Conservation (phyloP, 2,113 vertebrate species). For the Condylura cristata region DNA sequence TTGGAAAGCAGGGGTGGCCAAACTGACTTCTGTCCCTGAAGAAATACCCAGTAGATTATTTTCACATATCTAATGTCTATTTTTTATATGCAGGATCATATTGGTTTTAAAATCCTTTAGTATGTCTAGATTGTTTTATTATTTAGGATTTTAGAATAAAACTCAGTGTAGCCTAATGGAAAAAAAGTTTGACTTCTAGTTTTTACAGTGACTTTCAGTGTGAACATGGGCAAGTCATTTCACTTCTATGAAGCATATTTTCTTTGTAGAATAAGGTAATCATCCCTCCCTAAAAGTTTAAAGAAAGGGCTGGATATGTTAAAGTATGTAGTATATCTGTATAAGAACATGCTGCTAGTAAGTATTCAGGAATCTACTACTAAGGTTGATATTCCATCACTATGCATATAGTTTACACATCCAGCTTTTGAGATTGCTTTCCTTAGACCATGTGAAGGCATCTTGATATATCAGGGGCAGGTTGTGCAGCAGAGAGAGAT, state of each 20-base stretch:
- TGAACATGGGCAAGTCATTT: background rate
- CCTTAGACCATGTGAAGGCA: background rate
- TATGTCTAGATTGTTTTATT: background rate
- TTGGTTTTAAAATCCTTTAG: background rate
- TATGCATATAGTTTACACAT: background rate
- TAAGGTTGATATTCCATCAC: background rate
- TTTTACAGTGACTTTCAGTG: background rate
- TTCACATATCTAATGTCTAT: background rate
- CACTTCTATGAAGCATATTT: background rate
- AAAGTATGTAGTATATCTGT: background rate
- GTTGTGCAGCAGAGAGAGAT: background rate
- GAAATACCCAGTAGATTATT: background rate
- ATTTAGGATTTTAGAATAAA: constrained; percentile 7
- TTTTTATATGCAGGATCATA: background rate
- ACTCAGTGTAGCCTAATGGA: background rate
- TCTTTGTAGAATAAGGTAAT: background rate
- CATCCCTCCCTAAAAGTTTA: background rate
- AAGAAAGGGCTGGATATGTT: background rate
- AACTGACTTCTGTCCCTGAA: background rate
- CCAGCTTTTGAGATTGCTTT: background rate
- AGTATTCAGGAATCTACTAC: background rate
- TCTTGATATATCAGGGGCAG: background rate
- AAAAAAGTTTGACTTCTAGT: background rate
- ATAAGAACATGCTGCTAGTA: background rate
- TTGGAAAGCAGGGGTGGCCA: background rate